Evolutionary conservation across 2,888 invertebrate species (phyloP).

Genomic region (Lasioglossum leucozonium): DNA sequence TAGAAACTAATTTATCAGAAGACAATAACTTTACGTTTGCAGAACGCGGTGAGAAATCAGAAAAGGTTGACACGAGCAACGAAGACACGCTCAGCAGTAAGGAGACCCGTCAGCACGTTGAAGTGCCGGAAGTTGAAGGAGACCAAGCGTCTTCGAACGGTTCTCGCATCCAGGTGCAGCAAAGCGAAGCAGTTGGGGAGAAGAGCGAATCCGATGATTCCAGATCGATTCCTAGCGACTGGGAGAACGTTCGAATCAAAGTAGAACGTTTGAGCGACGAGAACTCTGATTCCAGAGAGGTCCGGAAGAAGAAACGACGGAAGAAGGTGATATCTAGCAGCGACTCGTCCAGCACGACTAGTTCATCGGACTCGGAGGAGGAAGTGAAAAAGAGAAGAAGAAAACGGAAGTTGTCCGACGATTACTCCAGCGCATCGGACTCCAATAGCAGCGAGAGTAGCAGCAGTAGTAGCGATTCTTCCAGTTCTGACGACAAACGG

Average conservation of each 20-base stretch:
- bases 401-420: slow-evolving; percentile 58
- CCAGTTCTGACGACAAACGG: slow-evolving; percentile 71
- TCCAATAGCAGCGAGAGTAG: slow-evolving; percentile 76
- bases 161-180: slow-evolving; percentile 28
- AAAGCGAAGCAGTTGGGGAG: slow-evolving; percentile 36
- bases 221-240: slow-evolving; percentile 77
- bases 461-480: slow-evolving; percentile 77
- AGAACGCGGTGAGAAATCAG: slow-evolving; percentile 25
- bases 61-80: slow-evolving; percentile 31
- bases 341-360: slow-evolving; percentile 75
- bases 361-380: slow-evolving; percentile 73
- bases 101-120: slow-evolving; percentile 35
- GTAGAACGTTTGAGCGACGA: slow-evolving; percentile 78
- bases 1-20: slow-evolving; percentile 67
- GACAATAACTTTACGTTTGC: slow-evolving; percentile 49
- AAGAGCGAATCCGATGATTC: slow-evolving; percentile 70
- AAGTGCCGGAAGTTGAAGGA: slow-evolving; percentile 25
- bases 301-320: slow-evolving; percentile 59
- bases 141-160: slow-evolving; percentile 27
- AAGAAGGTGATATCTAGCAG: slow-evolving; percentile 72
- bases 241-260: slow-evolving; percentile 80
- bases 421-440: slow-evolving; percentile 75
- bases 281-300: slow-evolving; percentile 58
- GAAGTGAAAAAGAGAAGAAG: slow-evolving; percentile 45
- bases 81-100: slow-evolving; percentile 41